Evolutionary conservation across 2,797 vertebrate genomes (phyloP).

Genomic region (Phaenicophaeus curvirostris): DNA sequence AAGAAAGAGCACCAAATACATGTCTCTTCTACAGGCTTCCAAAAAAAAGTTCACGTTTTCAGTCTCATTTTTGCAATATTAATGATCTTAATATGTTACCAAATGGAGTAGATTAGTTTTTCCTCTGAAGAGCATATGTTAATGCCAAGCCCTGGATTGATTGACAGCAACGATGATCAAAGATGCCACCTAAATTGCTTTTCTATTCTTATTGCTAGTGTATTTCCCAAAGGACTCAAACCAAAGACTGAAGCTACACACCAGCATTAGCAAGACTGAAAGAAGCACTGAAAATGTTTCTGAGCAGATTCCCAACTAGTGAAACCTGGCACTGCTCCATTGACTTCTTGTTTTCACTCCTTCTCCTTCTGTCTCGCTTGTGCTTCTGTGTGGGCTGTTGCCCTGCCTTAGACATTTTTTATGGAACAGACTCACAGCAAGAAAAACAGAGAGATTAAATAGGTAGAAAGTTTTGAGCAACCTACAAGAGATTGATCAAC

Average conservation of each 20-base stretch:
- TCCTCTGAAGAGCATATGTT: slow-evolving; percentile 65
- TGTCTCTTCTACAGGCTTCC: neutral
- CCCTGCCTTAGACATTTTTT: slow-evolving; percentile 64
- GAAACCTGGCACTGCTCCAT: slow-evolving; percentile 61
- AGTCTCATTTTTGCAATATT: slow-evolving; percentile 41
- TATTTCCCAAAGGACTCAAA: slow-evolving; percentile 62
- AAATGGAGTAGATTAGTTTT: slow-evolving; percentile 66
- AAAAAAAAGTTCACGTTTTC: neutral
- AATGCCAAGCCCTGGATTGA: slow-evolving; percentile 48
- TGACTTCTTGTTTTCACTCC: slow-evolving; percentile 67
- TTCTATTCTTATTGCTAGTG: slow-evolving; percentile 55
- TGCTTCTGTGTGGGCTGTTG: slow-evolving; percentile 65
- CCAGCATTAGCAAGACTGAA: slow-evolving; percentile 54
- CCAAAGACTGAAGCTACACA: slow-evolving; percentile 37
- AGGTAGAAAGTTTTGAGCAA: slow-evolving; percentile 55
- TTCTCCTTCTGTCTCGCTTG: slow-evolving; percentile 69
- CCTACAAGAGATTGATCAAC: slow-evolving; percentile 27
- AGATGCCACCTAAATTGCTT: slow-evolving; percentile 64
- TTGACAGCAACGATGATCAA: slow-evolving; percentile 61
- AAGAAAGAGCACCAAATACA: neutral
- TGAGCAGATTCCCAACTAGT: slow-evolving; percentile 59
- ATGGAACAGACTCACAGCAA: slow-evolving; percentile 54
- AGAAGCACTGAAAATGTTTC: slow-evolving; percentile 60
- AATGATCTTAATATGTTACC: slow-evolving; percentile 49
- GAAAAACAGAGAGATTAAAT: slow-evolving; percentile 60